Evolutionary conservation across 2,888 invertebrate species (phyloP).

Genomic region (Netelia virgata): DNA sequence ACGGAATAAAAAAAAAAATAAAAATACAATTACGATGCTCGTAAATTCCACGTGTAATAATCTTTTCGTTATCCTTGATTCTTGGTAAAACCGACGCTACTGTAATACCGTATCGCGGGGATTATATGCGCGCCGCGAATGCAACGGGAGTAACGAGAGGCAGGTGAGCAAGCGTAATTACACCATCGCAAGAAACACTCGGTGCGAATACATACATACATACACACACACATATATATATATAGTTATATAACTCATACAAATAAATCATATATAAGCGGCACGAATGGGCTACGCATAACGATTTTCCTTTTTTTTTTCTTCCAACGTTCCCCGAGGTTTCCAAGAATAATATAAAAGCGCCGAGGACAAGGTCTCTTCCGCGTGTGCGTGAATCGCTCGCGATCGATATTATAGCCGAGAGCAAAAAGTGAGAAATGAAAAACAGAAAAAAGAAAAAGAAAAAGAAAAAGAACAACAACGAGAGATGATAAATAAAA

Average conservation of each 20-base stretch:
- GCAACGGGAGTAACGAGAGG: constrained; percentile 25
- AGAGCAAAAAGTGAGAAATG: constrained; percentile 44
- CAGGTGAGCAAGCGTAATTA: constrained; percentile 52
- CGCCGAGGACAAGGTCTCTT: constrained; percentile 62
- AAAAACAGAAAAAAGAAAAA: neutral
- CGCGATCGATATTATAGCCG: constrained; percentile 49
- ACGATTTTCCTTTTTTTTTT: constrained; percentile 50
- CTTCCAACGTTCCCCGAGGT: constrained; percentile 41
- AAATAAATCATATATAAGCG: neutral
- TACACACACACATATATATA: neutral
- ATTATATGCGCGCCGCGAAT: constrained; percentile 2
- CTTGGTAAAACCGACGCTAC: constrained; percentile 19
- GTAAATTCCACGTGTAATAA: neutral
- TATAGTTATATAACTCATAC: neutral
- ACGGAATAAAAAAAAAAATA: neutral
- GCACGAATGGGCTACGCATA: constrained; percentile 25
- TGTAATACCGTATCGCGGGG: constrained; percentile 21
- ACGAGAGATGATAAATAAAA: constrained; percentile 5
- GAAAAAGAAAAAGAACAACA: too few species aligned
- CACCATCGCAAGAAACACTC: constrained; percentile 5
- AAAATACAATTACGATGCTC: neutral
- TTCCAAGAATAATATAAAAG: constrained; percentile 65
- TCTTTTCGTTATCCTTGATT: constrained; percentile 34
- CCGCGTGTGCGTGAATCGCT: constrained; percentile 53
- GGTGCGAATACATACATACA: constrained; percentile 1